Evolutionary conservation across 2,888 invertebrate species (phyloP).

Genomic region (Dryadula phaetusa): DNA sequence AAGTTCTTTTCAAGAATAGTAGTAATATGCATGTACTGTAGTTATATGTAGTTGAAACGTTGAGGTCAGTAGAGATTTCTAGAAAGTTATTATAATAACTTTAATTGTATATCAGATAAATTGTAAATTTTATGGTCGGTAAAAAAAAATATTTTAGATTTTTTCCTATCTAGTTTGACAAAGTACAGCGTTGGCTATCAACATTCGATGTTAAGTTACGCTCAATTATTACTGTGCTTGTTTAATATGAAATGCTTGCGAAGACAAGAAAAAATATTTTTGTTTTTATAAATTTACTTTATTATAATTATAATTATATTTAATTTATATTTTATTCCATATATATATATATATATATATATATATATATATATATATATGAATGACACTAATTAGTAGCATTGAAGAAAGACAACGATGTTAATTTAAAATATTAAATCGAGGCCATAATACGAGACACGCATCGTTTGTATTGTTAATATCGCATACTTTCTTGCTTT

Average conservation of each 20-base stretch:
- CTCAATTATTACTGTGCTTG: no score
- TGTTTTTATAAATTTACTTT: no score
- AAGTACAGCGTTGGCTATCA: no score
- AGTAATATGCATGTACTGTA: not conserved
- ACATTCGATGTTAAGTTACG: no score
- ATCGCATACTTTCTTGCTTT: not conserved
- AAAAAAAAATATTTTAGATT: no score
- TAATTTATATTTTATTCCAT: not conserved
- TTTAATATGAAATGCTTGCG: no score
- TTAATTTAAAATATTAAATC: not conserved
- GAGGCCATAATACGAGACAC: not conserved
- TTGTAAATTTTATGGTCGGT: no score
- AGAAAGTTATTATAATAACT: not conserved
- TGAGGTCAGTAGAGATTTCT: not conserved
- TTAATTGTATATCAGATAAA: not conserved
- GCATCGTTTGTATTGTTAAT: not conserved
- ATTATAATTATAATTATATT: not conserved
- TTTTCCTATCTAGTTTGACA: no score
- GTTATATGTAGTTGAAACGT: not conserved
- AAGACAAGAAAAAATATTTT: no score
- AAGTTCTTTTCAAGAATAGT: not conserved
- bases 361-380: not conserved
- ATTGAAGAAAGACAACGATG: conserved; percentile 11
- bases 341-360: not conserved
- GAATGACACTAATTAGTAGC: not conserved